Evolutionary conservation across 2,113 vertebrate species (phyloP).

Genomic region (Balaenoptera acutorostrata): DNA sequence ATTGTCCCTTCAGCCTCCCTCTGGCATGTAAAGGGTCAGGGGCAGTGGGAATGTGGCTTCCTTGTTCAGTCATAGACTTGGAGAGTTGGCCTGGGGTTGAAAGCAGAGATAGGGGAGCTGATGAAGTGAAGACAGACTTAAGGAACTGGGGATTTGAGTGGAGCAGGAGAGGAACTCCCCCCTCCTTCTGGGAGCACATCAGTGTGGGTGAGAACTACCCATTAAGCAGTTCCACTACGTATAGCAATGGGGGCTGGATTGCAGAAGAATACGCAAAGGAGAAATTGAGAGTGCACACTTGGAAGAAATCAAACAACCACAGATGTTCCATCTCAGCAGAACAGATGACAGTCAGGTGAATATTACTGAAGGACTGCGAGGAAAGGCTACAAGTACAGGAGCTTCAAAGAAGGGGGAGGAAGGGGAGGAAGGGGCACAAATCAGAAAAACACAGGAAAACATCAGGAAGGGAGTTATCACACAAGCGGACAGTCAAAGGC

Average conservation of each 20-base stretch:
- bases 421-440: background rate
- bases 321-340: background rate
- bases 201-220: background rate
- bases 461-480: background rate
- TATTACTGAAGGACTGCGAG: background rate
- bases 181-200: background rate
- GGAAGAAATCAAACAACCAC: background rate
- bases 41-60: background rate
- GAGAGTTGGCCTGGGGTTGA: background rate
- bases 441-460: background rate
- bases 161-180: background rate
- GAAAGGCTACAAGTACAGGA: background rate
- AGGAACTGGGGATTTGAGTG: background rate
- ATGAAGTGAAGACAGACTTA: background rate
- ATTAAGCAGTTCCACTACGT: background rate
- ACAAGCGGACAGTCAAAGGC: background rate
- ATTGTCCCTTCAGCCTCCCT: background rate
- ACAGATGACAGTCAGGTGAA: background rate
- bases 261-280: background rate
- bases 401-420: background rate
- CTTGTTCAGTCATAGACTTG: background rate
- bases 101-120: background rate
- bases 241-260: background rate
- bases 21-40: background rate
- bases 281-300: background rate